Percentiles rank a stretch among this genome's conserved stretches.
Conservation (phyloP, 2,113 vertebrate species). For the Hippolais icterina region DNA sequence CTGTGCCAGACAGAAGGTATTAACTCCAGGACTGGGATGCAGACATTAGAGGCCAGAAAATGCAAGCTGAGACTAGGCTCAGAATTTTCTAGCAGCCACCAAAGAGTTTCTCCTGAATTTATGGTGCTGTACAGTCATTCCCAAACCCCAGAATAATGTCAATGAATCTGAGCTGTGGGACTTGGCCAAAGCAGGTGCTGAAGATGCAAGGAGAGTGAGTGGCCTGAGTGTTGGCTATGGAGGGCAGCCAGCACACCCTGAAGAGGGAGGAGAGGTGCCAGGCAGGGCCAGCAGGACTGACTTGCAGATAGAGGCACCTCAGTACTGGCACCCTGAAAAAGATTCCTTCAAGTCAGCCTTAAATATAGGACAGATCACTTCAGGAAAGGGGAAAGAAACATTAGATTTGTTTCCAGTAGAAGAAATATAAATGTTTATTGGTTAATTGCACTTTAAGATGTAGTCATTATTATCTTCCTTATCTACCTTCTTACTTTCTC, state of each 20-base stretch:
- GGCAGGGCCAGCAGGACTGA: background rate
- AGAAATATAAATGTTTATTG: background rate
- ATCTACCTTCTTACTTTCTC: background rate
- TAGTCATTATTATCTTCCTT: background rate
- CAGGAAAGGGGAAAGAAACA: background rate
- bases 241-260: accelerated
- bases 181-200: background rate
- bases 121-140: background rate
- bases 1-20: background rate
- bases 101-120: background rate
- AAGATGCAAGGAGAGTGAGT: background rate
- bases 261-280: background rate
- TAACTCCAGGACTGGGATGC: background rate
- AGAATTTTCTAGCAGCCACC: background rate
- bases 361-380: background rate
- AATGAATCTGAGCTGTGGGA: background rate
- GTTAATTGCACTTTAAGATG: background rate
- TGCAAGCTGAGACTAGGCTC: background rate
- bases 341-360: background rate
- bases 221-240: accelerated
- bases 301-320: background rate
- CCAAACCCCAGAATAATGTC: background rate
- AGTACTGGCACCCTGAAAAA: background rate
- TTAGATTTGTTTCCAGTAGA: background rate
- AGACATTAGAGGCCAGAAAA: background rate